phyloP scores from a whole-genome alignment of 2,888 invertebrate genomes.

The Temnothorax ravouxi region DNA sequence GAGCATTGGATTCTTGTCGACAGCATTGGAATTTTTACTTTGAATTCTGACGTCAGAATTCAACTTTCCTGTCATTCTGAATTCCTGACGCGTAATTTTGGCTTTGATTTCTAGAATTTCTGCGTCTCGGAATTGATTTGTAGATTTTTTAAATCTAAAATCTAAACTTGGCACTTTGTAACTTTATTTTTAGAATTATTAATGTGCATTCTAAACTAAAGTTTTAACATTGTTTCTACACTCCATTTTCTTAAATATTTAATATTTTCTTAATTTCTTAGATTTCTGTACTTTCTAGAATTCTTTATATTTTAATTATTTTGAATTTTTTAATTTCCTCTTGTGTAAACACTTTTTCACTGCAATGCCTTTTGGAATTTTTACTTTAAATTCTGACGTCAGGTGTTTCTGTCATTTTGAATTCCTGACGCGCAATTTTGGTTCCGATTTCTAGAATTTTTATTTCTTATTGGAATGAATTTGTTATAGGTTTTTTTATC shows the following conservation, averaged over 20 bases:
- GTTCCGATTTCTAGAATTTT: background rate
- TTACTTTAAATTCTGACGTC: background rate
- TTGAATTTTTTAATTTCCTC: too few species aligned
- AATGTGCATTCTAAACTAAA: background rate
- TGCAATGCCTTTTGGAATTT: background rate
- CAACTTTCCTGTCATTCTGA: background rate
- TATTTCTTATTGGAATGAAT: background rate
- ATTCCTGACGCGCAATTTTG: background rate
- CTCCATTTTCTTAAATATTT: background rate
- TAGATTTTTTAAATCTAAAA: background rate
- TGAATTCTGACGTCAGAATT: background rate
- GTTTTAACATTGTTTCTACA: background rate
- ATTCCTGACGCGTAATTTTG: background rate
- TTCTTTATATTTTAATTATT: too few species aligned
- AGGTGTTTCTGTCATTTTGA: background rate
- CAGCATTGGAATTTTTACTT: background rate
- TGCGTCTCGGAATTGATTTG: background rate
- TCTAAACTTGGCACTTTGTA: conserved; percentile 1
- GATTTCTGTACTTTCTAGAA: too few species aligned
- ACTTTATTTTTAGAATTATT: background rate
- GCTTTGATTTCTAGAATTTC: background rate
- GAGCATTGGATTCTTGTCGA: too few species aligned
- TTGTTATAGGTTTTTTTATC: background rate
- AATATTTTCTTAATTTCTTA: background rate
- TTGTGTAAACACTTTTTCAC: too few species aligned